Conservation (phyloP, 2,888 invertebrate species). For the Atrina japonica region DNA sequence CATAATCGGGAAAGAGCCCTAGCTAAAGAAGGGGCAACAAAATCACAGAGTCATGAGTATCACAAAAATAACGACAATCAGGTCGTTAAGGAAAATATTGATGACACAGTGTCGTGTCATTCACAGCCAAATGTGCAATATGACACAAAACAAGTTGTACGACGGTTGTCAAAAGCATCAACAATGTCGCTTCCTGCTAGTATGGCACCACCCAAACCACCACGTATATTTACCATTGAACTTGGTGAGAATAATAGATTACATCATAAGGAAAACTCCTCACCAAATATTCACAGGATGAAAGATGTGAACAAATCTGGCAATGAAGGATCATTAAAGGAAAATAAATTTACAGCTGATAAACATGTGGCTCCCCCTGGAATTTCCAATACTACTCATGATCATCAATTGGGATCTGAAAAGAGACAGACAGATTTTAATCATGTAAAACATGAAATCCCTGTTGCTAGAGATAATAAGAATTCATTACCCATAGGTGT, state of each 20-base stretch:
- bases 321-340: no score
- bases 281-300: no score
- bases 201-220: slow-evolving; percentile 57
- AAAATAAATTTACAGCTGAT: no score
- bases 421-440: no score
- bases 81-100: neutral
- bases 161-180: slow-evolving; percentile 31
- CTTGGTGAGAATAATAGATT: neutral
- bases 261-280: no score
- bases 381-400: no score
- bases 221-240: slow-evolving; percentile 38
- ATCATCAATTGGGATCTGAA: no score
- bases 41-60: neutral
- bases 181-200: slow-evolving; percentile 43
- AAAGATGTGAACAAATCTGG: no score
- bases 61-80: neutral
- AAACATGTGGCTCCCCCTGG: no score
- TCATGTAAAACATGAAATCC: no score
- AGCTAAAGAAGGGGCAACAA: slow-evolving; percentile 4
- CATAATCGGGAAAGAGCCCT: slow-evolving; percentile 14
- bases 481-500: no score
- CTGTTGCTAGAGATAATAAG: no score
- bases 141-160: neutral
- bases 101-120: neutral
- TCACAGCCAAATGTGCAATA: neutral